A percentile compares a stretch with the other conserved stretches of the same genome.
phyloP scores from a whole-genome alignment of 2,113 vertebrate genomes.

The Empidonax traillii region DNA sequence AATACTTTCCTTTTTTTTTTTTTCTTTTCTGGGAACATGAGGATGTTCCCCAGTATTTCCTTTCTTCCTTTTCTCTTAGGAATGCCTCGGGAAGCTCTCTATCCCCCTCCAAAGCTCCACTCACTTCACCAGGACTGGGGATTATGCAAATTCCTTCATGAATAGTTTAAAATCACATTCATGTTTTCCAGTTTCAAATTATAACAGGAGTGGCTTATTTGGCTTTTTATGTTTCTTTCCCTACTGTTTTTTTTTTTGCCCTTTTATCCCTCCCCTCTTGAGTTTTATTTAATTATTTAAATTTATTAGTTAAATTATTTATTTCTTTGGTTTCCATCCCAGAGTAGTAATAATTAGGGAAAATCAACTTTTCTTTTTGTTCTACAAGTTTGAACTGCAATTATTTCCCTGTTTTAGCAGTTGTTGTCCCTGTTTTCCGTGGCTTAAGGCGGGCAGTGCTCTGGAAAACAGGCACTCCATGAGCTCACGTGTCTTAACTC shows the following conservation, averaged over 20 bases:
- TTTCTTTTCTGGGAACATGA: neutral
- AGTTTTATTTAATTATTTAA: neutral
- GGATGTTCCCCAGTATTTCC: neutral
- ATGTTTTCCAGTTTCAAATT: neutral
- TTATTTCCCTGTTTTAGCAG: neutral
- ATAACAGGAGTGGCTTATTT: neutral
- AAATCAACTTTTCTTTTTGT: neutral
- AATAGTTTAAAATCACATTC: conserved; percentile 15
- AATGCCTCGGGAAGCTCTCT: neutral
- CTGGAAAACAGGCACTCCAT: neutral
- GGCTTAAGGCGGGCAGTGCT: neutral
- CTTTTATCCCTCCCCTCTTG: neutral
- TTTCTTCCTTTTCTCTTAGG: neutral
- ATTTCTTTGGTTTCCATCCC: neutral
- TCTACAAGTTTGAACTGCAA: neutral
- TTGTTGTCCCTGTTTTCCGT: neutral
- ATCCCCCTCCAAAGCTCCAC: neutral
- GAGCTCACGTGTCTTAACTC: neutral
- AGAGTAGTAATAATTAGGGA: neutral
- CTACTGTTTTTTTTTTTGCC: neutral
- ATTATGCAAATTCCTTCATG: conserved; percentile 24
- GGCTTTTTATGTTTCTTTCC: neutral
- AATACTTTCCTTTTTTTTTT: neutral
- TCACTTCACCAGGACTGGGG: neutral
- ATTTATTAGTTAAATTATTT: neutral